Evolutionary conservation across 37 sponge, comb jelly and placozoan species (phyloP).

Genomic region (Hexactinellida sp.): DNA sequence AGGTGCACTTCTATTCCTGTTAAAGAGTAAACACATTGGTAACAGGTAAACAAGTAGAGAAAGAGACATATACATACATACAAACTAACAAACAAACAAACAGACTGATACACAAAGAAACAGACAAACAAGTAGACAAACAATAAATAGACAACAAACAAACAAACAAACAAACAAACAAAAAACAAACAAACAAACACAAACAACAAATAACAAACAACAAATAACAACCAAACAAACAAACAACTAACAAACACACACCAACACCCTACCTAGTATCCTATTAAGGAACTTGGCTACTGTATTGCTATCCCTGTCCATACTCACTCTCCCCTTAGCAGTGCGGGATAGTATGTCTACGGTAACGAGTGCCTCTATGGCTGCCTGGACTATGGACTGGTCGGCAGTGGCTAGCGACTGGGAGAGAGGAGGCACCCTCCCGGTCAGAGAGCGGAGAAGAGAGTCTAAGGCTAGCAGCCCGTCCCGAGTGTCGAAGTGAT

Average conservation of each 20-base stretch:
- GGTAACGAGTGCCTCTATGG: neutral
- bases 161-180: too few relatives aligned
- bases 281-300: slow-evolving; percentile 45
- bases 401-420: neutral
- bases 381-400: neutral
- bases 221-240: too few relatives aligned
- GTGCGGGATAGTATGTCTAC: neutral
- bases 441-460: neutral
- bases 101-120: too few relatives aligned
- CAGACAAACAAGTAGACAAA: too few relatives aligned
- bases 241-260: too few relatives aligned
- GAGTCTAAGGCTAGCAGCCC: slow-evolving; percentile 33
- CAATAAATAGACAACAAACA: too few relatives aligned
- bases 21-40: neutral
- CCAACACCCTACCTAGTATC: slow-evolving; percentile 35
- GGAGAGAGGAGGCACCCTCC: neutral
- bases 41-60: neutral
- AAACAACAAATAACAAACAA: too few relatives aligned
- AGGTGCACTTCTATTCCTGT: slow-evolving; percentile 68
- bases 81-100: slow-evolving; percentile 2
- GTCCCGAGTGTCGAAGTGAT: slow-evolving; percentile 49
- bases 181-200: too few relatives aligned
- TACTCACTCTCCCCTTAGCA: neutral
- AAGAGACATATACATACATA: neutral
- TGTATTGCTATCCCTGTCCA: slow-evolving; percentile 28